Base-by-base conservation (phyloP, 2,888 invertebrate species). In the Spodoptera exigua region DNA sequence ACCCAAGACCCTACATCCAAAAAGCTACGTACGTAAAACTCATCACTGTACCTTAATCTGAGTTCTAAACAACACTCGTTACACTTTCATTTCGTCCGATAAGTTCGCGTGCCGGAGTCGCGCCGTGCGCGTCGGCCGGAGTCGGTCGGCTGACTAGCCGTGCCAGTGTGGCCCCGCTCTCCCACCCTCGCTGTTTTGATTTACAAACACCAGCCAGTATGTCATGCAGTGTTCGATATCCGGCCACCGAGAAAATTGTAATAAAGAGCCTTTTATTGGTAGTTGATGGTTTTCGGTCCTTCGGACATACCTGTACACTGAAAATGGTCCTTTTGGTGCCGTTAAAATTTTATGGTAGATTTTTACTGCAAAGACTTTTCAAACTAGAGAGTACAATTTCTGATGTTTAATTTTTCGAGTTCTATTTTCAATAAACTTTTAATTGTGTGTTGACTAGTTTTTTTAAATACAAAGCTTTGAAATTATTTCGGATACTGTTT, bases 111-210 rank as follows among this genome's bases (percentile, higher is more conserved):
- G 61, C 66, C 72, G 70, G 60, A 61, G 59, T 63, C 59, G 59
- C 78, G 75, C 75, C 62, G 76, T 76, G 75, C 85, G 84, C 86
- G 88, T 89, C 86, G 83, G 83, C 86, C 89, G 87, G 85, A 86
- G 91, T 85, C 85, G 78, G 81, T 86, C 88, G 89, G 86, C 87
- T 82, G 88, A 93, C 93, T 92, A 81, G 79, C 73, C 67, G 86
- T 80, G 79, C 73, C 67, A 85, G 70, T 67, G 57, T 43, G 54
- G 74, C 84, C 84, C 81, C 80, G 74, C 79, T 72, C 79, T 61
- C 68, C 77, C 79, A 56, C 77, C 78, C 77, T 68, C 79, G 75
- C 81, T 78, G 76, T 82, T 83, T 81, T 82, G 80, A 80, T 83
- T 83, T 82, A 85, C 82, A 85, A 85, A 85, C 86, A 85, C 81